phyloP scores from a whole-genome alignment of 2,113 vertebrate genomes.

The Chamaetylas fuelleborni region DNA sequence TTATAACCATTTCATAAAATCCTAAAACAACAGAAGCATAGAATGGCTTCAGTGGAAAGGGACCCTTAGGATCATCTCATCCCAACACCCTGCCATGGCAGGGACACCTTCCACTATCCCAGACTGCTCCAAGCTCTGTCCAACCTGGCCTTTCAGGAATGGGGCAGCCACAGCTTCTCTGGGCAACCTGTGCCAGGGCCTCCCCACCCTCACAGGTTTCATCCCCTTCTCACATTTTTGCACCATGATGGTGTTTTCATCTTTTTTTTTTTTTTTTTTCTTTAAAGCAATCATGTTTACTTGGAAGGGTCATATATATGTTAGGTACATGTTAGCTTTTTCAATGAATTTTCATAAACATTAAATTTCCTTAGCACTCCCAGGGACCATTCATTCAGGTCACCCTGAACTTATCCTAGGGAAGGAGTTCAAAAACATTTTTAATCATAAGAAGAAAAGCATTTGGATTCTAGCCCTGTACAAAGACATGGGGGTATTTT shows the following conservation, averaged over 20 bases:
- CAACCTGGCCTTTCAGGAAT: not conserved
- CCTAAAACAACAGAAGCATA: not conserved
- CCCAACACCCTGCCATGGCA: not conserved
- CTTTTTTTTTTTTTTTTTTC: not conserved
- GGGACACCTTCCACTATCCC: not conserved
- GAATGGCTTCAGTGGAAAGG: not conserved
- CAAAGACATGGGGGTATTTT: not conserved
- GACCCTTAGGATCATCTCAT: not conserved
- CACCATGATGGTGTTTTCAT: not conserved
- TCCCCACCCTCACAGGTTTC: not conserved
- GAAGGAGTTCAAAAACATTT: not conserved
- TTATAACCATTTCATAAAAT: not conserved
- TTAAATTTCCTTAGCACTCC: not conserved
- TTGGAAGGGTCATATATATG: not conserved
- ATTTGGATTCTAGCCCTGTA: not conserved
- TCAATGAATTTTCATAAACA: not conserved
- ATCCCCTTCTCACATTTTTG: not conserved
- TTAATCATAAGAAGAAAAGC: not conserved
- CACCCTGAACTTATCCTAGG: not conserved
- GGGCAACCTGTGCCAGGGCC: not conserved
- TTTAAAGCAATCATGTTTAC: not conserved
- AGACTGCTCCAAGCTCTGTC: not conserved
- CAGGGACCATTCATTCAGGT: not conserved
- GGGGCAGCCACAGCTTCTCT: not conserved
- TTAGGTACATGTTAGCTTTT: not conserved